Evolutionary conservation across 2,888 invertebrate genomes (phyloP), one percentile per base, ranked within the genome.

Genomic region (Abrostola triplasia): DNA sequence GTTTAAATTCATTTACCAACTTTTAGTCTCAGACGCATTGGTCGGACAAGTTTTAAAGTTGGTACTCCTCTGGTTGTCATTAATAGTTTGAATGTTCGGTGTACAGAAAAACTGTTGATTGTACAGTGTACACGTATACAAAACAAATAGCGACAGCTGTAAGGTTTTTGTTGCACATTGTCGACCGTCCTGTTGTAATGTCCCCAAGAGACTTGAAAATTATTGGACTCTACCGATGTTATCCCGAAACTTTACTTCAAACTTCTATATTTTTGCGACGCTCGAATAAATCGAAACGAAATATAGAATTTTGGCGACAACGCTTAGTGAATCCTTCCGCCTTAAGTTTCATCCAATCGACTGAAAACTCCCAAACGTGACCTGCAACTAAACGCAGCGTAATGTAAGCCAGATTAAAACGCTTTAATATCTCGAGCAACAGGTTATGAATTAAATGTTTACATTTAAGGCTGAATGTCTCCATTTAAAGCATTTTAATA

Each of bases 51-150:
- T 81, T 81, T 77, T 67, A 73, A 74, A 74, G 60, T 67, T 74
- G 71, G 79, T 80, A 76, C 70, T 72, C 75, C 69, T 76, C 74
- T 72, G 70, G 70, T 73, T 72, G 71, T 72, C 70, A 81, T 84
- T 77, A 77, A 74, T 79, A 80, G 63, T 73, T 76, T 74, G 67
- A 69, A 74, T 72, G 64, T 64, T 38, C 38, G 13, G 37, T 40
- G 44, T 13, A 56, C 40, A 12, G 35, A 53, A 50, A 44, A 50
- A 65, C 24, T 24, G 24, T 24, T 24, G 24, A 24, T 24, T 24
- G 41, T 35, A 38, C 51, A 50, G 44, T 60, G 36, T 35, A 35
- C 47, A 56, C 36, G 49, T 12, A 52, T 58, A 50, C 42, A 24
- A 36, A 76, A 54, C 49, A 65, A 73, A 74, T 73, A 53, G 59